Evolutionary conservation across 2,113 vertebrate species (phyloP), one percentile per base, ranked within the genome.

Genomic region (Fulica atra): DNA sequence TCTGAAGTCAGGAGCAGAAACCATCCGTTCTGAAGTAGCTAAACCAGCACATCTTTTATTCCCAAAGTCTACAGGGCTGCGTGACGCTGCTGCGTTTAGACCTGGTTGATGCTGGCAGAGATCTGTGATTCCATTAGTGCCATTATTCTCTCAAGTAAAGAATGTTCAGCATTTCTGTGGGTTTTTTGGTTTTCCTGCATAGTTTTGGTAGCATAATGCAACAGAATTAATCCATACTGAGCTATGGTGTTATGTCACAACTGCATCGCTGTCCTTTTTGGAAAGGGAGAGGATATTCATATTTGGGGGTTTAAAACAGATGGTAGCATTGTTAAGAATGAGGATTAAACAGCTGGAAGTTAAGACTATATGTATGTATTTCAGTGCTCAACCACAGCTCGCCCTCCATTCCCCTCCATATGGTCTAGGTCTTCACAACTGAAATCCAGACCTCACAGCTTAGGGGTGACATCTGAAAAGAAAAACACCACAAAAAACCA

Each of bases 341-440:
- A 64, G 60, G 57, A 70, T 88, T 78, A 40, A 84, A 81, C 61
- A 91, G 83, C 83, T 96, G 65, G 51, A 79, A 66, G 15, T 48
- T 59, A 6, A n/a, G 68, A 42, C 64, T 92, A 0, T 4, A 9
- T 38, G 9, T 54, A 16, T 59, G 23, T 16, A 17, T 88, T 78
- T 53, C 36, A 77, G 85, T 68, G 79, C 85, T 90, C 11, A 4
- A 6, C 38, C 92, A 79, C 57, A 88, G 74, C 79, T 71, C 60
- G 76, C 81, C 31, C 51, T 90, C 59, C 15, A 0, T 81, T 73
- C 28, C 53, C 35, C 6, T 74, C 89, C 66, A 13, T 51, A 44
- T 78, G 88, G 46, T 16, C 64, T 64, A 13, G 35, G 35, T 77
- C 60, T 65, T 33, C 61, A n/a, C 54, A n/a, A 2, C 16, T 48